Evolutionary conservation across 2,888 invertebrate species (phyloP), one percentile per base, ranked within the genome.

Genomic region (Drosophila recens): DNA sequence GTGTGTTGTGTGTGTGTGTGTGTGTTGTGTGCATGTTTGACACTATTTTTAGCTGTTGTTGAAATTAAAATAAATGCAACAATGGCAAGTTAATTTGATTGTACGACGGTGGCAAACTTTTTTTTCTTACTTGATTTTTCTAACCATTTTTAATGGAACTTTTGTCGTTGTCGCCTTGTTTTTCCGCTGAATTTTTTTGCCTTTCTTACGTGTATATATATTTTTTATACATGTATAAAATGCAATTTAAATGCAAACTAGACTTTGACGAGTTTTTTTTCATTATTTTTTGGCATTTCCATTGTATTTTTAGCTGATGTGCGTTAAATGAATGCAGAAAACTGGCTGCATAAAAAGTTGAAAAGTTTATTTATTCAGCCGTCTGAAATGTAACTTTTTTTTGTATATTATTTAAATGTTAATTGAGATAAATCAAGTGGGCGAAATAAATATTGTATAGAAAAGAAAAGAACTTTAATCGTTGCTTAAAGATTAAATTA

Each of bases 71-170:
- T 78, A 81, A 81, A 80, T 80, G 79, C 80, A 82, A 83, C 81
- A 84, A 87, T 80, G 80, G 82, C 80, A 76, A 81, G 78, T 86
- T 88, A 88, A 88, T 88, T 86, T 78, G 74, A 83, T 82, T 82
- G 73, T 78, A 62, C 66, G 62, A 57, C 49, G 70, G 43, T 59
- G 65, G 34, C 42, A 49, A 64, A 67, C 51, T 75, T 11, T 64
- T 63, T 30, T 49, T 40, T 10, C 38, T 42, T 45, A 38, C 49
- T 48, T 38, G n/a, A n/a, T 79, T 43, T 61, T 71, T 54, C 45
- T 57, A 52, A 67, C 51, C 43, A 46, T 62, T 68, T 75, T 77
- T 69, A 79, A 79, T 79, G 64, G 48, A 68, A 61, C 45, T 79
- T 67, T 75, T 49, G 59, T 56, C 27, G 78, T 65, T 65, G 59